Evolutionary conservation across 2,113 vertebrate genomes (phyloP), one percentile per base, ranked within the genome.

Genomic region (Symphodus melops): DNA sequence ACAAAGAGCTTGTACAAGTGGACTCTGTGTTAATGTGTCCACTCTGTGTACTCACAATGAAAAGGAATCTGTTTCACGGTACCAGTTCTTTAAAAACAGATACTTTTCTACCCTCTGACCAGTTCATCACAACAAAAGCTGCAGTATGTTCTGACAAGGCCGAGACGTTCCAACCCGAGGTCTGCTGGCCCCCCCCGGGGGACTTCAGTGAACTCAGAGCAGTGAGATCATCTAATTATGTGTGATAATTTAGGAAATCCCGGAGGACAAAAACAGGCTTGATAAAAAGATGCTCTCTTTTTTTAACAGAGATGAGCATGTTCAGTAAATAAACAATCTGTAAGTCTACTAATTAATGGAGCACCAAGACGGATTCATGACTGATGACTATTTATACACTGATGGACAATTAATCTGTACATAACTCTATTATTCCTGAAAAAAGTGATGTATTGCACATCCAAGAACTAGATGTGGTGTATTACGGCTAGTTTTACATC

Each of bases 201-300:
- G 41, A 0, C 65, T 68, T 12, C 13, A 61, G 1, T 71, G 39
- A 88, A 74, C 33, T 58, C 44, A 48, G 69, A 42, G 28, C 49
- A 57, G 25, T 79, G 71, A 81, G 59, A 66, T 79, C 75, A 82
- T 82, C 20, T 65, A 62, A 87, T 79, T 79, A 78, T 77, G 51
- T 66, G 57, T 64, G 72, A 78, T 73, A 39, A 75, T 82, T 78
- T 68, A 73, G 53, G 60, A 81, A 69, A 33, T 59, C 68, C 65
- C 53, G 61, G 19, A 48, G 67, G 81, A 60, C 37, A 68, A 64
- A 78, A 78, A 70, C 62, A 72, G 53, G 37, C 36, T 75, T 8
- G 2, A 64, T 33, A 70, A 76, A 71, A 3, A 48, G 12, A 17
- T 63, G 13, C 44, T 55, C 14, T 59, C 59, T 77, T 76, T 8